These are phyloP conservation scores for Xyliphius kryptos DNA, from an alignment of 2,113 vertebrate genomes.

Conservation along the genomic window DNA sequence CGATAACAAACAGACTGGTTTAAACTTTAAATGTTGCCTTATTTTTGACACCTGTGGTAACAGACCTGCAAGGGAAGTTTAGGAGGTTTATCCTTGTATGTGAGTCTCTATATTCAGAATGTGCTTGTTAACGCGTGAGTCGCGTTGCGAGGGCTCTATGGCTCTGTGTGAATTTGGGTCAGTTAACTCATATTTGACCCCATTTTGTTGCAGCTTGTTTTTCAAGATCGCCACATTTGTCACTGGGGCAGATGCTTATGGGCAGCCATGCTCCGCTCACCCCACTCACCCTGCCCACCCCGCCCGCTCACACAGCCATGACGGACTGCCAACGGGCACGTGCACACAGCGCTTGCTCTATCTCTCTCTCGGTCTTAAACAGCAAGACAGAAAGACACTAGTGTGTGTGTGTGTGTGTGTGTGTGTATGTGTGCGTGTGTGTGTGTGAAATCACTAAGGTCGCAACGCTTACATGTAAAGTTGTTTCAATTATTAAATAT, in stretches of 20 bases:
- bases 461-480: too few relatives aligned
- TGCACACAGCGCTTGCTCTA: background rate
- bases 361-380: background rate
- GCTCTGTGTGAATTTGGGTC: constrained; percentile 14
- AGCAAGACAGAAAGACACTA: background rate
- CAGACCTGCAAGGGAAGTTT: too few relatives aligned
- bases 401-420: constrained; percentile 1
- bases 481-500: too few relatives aligned
- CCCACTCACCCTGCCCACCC: background rate
- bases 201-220: constrained; percentile 8
- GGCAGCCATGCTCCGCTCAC: background rate
- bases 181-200: background rate
- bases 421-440: background rate
- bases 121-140: too few relatives aligned
- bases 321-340: background rate
- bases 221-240: constrained; percentile 8
- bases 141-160: background rate
- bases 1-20: too few relatives aligned
- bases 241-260: constrained; percentile 8
- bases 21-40: too few relatives aligned
- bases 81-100: too few relatives aligned
- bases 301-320: constrained; percentile 7
- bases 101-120: too few relatives aligned
- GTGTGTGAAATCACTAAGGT: too few relatives aligned
- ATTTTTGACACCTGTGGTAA: too few relatives aligned